These are phyloP conservation scores for Sycobia sp. DNA, from an alignment of 1,140 invertebrate species.

Conservation along the genomic window DNA sequence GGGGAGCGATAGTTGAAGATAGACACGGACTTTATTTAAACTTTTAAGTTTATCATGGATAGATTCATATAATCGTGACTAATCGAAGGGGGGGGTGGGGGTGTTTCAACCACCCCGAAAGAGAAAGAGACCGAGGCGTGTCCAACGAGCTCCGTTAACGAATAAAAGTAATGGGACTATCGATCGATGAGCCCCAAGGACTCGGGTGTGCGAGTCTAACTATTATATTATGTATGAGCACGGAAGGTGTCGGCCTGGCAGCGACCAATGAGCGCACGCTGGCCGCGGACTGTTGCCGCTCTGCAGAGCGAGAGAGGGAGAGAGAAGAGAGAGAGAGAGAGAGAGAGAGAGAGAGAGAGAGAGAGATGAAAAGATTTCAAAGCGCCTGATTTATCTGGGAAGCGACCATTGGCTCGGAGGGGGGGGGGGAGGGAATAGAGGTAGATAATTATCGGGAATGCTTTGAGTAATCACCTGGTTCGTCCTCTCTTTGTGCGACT, in stretches of 20 bases:
- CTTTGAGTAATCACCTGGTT: too few relatives aligned
- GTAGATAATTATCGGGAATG: not conserved
- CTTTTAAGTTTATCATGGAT: too few relatives aligned
- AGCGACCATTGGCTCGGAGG: not conserved
- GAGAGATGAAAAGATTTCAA: not conserved
- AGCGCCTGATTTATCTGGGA: not conserved
- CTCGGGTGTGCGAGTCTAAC: too few relatives aligned
- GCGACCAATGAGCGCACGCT: not conserved
- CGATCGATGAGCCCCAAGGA: too few relatives aligned
- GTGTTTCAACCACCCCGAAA: not conserved
- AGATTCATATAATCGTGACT: too few relatives aligned
- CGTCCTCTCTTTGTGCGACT: too few relatives aligned
- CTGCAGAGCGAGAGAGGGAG: too few relatives aligned
- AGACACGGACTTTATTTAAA: too few relatives aligned
- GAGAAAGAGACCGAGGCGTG: constrained; percentile 24
- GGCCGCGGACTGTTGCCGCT: constrained; percentile 1
- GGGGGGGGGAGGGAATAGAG: too few relatives aligned
- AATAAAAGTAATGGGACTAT: constrained; percentile 18
- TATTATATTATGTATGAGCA: too few relatives aligned
- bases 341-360: not conserved
- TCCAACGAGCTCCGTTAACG: not conserved
- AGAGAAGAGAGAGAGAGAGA: too few relatives aligned
- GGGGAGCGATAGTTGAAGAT: too few relatives aligned
- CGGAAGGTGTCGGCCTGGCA: not conserved
- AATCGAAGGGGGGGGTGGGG: constrained; percentile 21